These are phyloP conservation scores for Chrysolina haemoptera DNA, from an alignment of 2,888 invertebrate species.

Conservation along the genomic window DNA sequence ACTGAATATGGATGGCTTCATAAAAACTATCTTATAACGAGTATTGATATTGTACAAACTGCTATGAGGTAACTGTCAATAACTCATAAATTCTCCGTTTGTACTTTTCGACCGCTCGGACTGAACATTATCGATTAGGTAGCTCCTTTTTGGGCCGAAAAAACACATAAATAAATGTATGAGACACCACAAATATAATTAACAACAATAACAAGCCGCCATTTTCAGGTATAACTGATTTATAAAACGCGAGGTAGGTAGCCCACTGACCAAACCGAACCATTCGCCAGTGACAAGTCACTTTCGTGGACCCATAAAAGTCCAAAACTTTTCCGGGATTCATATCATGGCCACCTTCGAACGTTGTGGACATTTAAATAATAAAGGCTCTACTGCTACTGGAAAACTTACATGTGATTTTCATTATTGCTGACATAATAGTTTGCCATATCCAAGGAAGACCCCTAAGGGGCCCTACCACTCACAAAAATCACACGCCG, in stretches of 20 bases:
- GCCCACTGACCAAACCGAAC: not conserved
- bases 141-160: not conserved
- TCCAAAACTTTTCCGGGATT: not conserved
- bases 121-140: not conserved
- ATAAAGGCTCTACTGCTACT: not conserved
- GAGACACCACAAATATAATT: not conserved
- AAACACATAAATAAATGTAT: not conserved
- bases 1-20: too few relatives aligned
- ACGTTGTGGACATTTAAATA: constrained; percentile 14
- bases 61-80: too few relatives aligned
- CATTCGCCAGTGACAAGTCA: not conserved
- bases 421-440: constrained; percentile 59
- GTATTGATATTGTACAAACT: too few relatives aligned
- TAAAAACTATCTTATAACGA: too few relatives aligned
- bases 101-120: too few relatives aligned
- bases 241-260: not conserved
- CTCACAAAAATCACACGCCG: constrained; percentile 61
- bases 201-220: constrained; percentile 18
- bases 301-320: not conserved
- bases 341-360: not conserved
- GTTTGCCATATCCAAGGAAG: constrained; percentile 64
- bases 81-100: too few relatives aligned
- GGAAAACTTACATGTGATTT: constrained; percentile 50
- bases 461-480: constrained; percentile 62
- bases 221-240: not conserved